phyloP scores from a whole-genome alignment of 2,113 vertebrate genomes.

The Otocyon megalotis region DNA sequence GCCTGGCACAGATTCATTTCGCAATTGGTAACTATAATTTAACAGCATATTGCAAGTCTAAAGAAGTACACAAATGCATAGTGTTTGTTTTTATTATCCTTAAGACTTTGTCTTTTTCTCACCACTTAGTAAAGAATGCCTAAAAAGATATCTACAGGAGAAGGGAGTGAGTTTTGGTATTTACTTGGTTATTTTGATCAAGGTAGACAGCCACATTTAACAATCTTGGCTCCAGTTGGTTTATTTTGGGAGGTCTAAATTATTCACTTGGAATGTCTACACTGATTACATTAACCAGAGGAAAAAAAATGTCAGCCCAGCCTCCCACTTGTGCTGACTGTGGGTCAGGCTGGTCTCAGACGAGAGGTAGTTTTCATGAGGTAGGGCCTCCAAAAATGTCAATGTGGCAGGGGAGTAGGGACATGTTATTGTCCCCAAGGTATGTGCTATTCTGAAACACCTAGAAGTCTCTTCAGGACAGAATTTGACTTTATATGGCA shows the following conservation, averaged over 20 bases:
- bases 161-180: background rate
- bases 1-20: background rate
- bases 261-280: slow-evolving; percentile 62
- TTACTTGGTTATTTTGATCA: slow-evolving; percentile 42
- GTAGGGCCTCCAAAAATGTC: background rate
- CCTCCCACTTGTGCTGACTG: background rate
- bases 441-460: background rate
- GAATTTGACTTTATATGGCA: background rate
- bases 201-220: slow-evolving; percentile 15
- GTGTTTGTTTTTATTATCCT: slow-evolving; percentile 50
- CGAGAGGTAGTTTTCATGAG: background rate
- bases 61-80: background rate
- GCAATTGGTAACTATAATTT: slow-evolving; percentile 17
- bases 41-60: slow-evolving; percentile 39
- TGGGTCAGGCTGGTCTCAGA: background rate
- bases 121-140: background rate
- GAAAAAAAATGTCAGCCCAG: background rate
- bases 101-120: slow-evolving; percentile 38
- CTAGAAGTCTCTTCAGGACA: background rate
- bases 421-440: background rate
- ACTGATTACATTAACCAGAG: slow-evolving; percentile 1
- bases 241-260: slow-evolving; percentile 63
- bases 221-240: background rate
- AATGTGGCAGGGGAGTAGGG: accelerated
- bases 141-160: background rate